A percentile compares a stretch with the other conserved stretches of the same genome.
These are phyloP conservation scores for Meloe dianella DNA, from an alignment of 2,888 invertebrate genomes.

Conservation along the genomic window DNA sequence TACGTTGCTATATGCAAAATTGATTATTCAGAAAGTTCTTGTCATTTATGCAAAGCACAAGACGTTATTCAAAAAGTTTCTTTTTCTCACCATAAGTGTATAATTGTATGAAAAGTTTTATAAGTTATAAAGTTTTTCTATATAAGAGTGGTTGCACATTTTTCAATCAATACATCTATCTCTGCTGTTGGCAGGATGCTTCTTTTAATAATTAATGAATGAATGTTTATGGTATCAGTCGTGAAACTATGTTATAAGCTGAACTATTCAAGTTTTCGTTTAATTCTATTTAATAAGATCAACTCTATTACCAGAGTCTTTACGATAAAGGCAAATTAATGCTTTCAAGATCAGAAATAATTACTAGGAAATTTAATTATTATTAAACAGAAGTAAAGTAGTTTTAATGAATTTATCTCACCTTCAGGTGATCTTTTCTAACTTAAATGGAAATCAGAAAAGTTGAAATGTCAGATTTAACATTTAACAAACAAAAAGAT, in stretches of 20 bases:
- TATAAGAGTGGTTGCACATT: slow-evolving; percentile 36
- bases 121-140: slow-evolving; percentile 35
- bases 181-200: slow-evolving; percentile 39
- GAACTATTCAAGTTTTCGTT: slow-evolving; percentile 34
- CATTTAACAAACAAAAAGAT: slow-evolving; percentile 14
- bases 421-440: not conserved
- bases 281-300: slow-evolving; percentile 30
- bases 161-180: slow-evolving; percentile 41
- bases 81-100: slow-evolving; percentile 24
- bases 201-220: slow-evolving; percentile 41
- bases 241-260: slow-evolving; percentile 36
- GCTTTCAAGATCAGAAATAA: slow-evolving; percentile 22
- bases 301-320: slow-evolving; percentile 38
- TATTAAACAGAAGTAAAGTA: not conserved
- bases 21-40: slow-evolving; percentile 40
- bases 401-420: slow-evolving; percentile 18
- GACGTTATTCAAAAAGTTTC: slow-evolving; percentile 25
- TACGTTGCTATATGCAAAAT: slow-evolving; percentile 34
- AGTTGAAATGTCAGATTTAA: slow-evolving; percentile 19
- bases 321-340: slow-evolving; percentile 31
- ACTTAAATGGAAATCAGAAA: slow-evolving; percentile 22
- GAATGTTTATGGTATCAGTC: slow-evolving; percentile 37
- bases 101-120: slow-evolving; percentile 38
- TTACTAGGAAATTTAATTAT: slow-evolving; percentile 12
- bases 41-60: slow-evolving; percentile 38